Base-by-base conservation (phyloP, 2,113 vertebrate genomes). In the Vanacampus margaritifer region DNA sequence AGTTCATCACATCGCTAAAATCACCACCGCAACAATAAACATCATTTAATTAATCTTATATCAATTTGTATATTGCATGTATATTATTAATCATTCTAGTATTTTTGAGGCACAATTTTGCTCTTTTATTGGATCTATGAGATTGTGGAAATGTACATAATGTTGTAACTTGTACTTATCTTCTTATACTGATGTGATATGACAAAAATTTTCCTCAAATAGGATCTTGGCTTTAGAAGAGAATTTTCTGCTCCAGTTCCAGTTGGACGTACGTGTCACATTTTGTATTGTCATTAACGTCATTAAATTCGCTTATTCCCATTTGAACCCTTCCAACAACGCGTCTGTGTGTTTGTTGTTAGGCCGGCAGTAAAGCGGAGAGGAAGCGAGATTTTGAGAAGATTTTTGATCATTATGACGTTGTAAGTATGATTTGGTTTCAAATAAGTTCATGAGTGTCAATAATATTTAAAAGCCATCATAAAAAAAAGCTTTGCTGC, bases 231-330 rank as follows among this genome's bases (percentile, higher is more conserved):
- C 94, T 0, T 91, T 98, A 50, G 91, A 96, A 71, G 96, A 99
- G 82, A 99, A 99, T 86, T 99, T 99, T 75, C 91, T 99, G 80
- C 92, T 98, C 37, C 95, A 98, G 56, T 99, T 99, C 83, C 87
- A 93, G 78, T 94, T 99, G 89, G 95, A 97, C 83, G 97, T 98
- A 86, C 94, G 97, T 94, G 24, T 53, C 0, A 41, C 37, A 17
- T 48, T 62, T 57, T 61, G 26, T 0, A 41, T 54, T 1, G 51
- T 67, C 6, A 17, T 46, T 17, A 16, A 23, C n/a, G 0, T n/a
- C 14, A 37, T 26, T 23, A 14, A 67, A n/a, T 41, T 28, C 6
- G 36, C 2, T 12, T 61, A 6, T 32, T 1, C 48, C 63, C 23
- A 39, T 37, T 67, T 26, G 14, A 57, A 57, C 4, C 12, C 39